phyloP scores from a whole-genome alignment of 2,113 vertebrate genomes.

The Cygnus atratus region DNA sequence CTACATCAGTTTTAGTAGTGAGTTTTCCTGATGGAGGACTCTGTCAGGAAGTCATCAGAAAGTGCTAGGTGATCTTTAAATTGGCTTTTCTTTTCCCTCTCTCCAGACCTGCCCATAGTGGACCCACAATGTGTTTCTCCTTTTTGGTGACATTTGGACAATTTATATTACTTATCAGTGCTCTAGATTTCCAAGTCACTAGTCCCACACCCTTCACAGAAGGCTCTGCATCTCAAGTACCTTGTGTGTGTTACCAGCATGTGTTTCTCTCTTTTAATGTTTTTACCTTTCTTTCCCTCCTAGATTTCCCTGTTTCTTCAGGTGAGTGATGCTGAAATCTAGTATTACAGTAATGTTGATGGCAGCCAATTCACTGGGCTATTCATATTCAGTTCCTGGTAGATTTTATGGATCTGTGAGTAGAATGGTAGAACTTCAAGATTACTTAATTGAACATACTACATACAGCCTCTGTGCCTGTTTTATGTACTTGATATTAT shows the following conservation, averaged over 20 bases:
- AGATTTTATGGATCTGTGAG: not conserved
- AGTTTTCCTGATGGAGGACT: not conserved
- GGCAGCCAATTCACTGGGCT: not conserved
- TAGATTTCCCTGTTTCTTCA: slow-evolving; percentile 64
- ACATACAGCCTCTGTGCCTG: not conserved
- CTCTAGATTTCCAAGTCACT: not conserved
- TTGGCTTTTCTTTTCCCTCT: not conserved
- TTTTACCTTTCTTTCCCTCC: slow-evolving; percentile 24
- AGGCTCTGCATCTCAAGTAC: not conserved
- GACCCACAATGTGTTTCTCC: not conserved
- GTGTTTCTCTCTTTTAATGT: not conserved
- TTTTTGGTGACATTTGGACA: not conserved
- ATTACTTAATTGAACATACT: not conserved
- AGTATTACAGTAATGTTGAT: not conserved
- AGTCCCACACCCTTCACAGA: not conserved
- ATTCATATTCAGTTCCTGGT: not conserved
- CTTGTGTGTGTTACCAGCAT: not conserved
- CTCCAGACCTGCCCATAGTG: not conserved
- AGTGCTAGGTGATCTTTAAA: not conserved
- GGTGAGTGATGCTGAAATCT: slow-evolving; percentile 44
- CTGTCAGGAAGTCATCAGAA: not conserved
- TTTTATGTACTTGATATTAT: not conserved
- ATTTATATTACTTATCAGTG: not conserved
- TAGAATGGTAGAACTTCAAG: not conserved
- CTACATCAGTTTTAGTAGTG: not conserved